A percentile compares a stretch with the other conserved stretches of the same genome.
Evolutionary conservation across 1,140 invertebrate genomes (phyloP).

Genomic region (Zophobas atratus): DNA sequence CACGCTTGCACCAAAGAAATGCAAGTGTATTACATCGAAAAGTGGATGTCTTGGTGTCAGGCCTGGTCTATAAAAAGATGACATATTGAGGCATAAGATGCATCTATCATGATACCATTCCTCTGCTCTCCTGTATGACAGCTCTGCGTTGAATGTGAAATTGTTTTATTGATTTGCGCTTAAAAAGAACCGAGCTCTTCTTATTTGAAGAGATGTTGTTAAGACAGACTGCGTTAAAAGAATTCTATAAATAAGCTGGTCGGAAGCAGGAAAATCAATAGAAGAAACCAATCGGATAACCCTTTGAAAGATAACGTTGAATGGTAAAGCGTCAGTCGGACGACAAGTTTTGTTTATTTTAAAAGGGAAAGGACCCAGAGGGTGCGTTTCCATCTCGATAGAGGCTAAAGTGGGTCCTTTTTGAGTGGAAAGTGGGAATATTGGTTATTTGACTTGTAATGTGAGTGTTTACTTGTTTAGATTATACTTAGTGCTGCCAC

Average conservation of each 20-base stretch:
- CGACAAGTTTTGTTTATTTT: constrained; percentile 27
- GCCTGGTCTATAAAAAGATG: constrained; percentile 26
- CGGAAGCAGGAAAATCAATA: constrained; percentile 26
- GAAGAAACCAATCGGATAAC: constrained; percentile 29
- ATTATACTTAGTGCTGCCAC: too few relatives aligned
- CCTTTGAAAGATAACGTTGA: constrained; percentile 28
- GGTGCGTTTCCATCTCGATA: neutral
- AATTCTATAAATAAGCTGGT: constrained; percentile 33
- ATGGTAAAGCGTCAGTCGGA: constrained; percentile 1
- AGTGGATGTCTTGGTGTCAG: constrained; percentile 41
- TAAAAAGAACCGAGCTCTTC: constrained; percentile 15
- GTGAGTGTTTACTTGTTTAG: too few relatives aligned
- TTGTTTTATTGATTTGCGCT: constrained; percentile 44
- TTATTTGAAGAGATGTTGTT: constrained; percentile 34
- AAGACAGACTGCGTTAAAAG: constrained; percentile 38
- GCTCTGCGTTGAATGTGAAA: constrained; percentile 32
- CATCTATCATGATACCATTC: constrained; percentile 33
- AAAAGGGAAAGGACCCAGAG: neutral
- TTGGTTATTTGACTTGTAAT: neutral
- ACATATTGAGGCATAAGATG: constrained; percentile 34
- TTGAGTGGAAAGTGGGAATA: neutral
- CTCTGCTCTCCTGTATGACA: constrained; percentile 19
- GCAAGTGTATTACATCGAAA: constrained; percentile 33
- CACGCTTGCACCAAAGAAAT: constrained; percentile 31
- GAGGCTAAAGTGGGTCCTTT: neutral